These are phyloP conservation scores for Myrmecophaga tridactyla DNA, from an alignment of 2,113 vertebrate species.

Conservation along the genomic window DNA sequence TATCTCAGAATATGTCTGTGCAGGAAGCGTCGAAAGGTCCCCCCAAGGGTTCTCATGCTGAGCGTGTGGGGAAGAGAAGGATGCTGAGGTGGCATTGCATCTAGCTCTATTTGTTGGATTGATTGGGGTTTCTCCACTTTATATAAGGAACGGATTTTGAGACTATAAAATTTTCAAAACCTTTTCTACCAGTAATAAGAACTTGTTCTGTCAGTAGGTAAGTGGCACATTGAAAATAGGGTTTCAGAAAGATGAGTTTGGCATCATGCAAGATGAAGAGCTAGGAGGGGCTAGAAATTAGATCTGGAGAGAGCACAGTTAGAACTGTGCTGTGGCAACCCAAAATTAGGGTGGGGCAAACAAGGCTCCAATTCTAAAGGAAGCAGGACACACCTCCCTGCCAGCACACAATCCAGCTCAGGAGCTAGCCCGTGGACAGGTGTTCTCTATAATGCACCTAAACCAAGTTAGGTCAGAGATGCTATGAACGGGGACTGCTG, in stretches of 20 bases:
- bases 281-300: background rate
- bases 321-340: background rate
- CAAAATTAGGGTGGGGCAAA: background rate
- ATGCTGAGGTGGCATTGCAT: background rate
- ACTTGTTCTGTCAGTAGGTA: background rate
- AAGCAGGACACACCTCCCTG: background rate
- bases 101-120: background rate
- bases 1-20: background rate
- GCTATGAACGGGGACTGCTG: no score
- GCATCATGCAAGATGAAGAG: background rate
- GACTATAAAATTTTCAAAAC: background rate
- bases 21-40: background rate
- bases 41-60: background rate
- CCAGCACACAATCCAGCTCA: rapidly evolving
- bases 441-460: background rate
- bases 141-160: background rate
- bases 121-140: background rate
- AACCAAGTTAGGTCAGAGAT: background rate
- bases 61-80: background rate
- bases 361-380: background rate
- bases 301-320: background rate
- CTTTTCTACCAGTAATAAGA: background rate
- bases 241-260: background rate
- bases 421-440: rapidly evolving
- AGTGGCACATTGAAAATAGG: background rate